A percentile compares a stretch with the other conserved stretches of the same genome.
phyloP scores from a whole-genome alignment of 2,888 invertebrate genomes.

The Graphium colonna region DNA sequence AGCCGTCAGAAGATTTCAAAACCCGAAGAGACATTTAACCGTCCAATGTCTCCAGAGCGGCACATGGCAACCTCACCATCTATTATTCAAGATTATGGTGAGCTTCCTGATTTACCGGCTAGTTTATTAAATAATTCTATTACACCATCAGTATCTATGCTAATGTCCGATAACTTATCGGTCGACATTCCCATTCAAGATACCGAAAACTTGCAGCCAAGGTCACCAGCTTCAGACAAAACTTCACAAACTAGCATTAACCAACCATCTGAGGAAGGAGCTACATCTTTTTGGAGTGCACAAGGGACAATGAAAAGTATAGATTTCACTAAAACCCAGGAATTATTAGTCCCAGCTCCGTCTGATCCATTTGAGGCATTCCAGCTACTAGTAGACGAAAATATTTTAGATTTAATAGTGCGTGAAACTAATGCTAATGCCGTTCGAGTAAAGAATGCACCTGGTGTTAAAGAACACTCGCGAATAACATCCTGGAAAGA shows the following conservation, averaged over 20 bases:
- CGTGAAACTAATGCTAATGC: conserved; percentile 30
- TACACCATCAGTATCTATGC: conserved; percentile 20
- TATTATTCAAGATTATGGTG: conserved; percentile 19
- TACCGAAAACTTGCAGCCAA: background rate
- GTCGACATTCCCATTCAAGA: conserved; percentile 13
- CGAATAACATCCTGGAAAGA: conserved; percentile 37
- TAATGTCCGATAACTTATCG: conserved; percentile 20
- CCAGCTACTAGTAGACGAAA: background rate
- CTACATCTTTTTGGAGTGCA: conserved; percentile 19
- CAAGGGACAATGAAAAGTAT: conserved; percentile 20
- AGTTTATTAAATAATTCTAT: background rate
- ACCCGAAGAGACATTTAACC: conserved; percentile 17
- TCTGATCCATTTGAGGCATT: conserved; percentile 2
- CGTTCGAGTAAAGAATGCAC: conserved; percentile 15
- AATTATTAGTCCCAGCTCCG: conserved; percentile 6
- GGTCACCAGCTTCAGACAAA: background rate
- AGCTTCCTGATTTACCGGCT: conserved; percentile 11
- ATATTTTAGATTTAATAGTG: conserved; percentile 25
- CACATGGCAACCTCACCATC: conserved; percentile 14
- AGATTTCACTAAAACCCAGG: conserved; percentile 10
- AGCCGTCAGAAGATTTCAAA: conserved; percentile 12
- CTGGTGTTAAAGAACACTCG: conserved; percentile 27
- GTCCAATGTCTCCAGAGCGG: conserved; percentile 19
- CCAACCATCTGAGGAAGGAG: conserved; percentile 17
- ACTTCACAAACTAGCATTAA: background rate